Evolutionary conservation across 2,797 vertebrate species (phyloP), one percentile per base, ranked within the genome.

Genomic region (Thaleichthys pacificus): DNA sequence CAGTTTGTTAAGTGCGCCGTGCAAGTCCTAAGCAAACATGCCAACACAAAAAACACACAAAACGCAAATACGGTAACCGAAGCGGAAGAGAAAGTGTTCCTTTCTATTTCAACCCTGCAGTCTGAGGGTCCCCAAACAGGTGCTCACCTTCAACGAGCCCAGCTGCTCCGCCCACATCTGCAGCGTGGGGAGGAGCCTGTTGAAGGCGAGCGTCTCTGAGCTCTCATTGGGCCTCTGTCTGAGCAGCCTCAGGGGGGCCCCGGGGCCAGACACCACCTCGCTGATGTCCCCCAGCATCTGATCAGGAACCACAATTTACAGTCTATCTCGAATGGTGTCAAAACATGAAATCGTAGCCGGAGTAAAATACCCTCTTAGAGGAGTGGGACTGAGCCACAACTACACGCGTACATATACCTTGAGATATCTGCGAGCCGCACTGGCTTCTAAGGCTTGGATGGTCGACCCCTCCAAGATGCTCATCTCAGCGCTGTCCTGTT

Each of bases 121-220:
- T 42, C 42, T 47, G 12, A 58, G 3, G 22, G 2, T 58, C 51
- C 17, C 51, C 11, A 61, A 19, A 24, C 38, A 49, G 6, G 24
- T 0, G 42, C n/a, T 86, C 87, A 96, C 95, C 93, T 93, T 92
- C 17, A 96, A 80, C 2, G 93, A 91, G 68, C 76, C 64, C 3
- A 96, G 91, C 72, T 96, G 94, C 68, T 92, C 93, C 62, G 94
- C 92, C 96, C 95, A 97, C 80, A 92, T 82, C 75, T 95, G 89
- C 85, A 97, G 74, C 0, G 93, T 88, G 0, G 92, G 91, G 4
- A 93, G 79, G 35, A 97, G 88, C 66, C 90, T 84, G 68, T 93
- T 90, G 86, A 93, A 94, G 66, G 91, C 92, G 21, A 79, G 80
- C 17, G 70, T 84, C 56, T 87, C 83, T 8, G 17, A 19, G 2